Evolutionary conservation across 2,113 vertebrate species (phyloP), one percentile per base, ranked within the genome.

Genomic region (Noctilio leporinus): DNA sequence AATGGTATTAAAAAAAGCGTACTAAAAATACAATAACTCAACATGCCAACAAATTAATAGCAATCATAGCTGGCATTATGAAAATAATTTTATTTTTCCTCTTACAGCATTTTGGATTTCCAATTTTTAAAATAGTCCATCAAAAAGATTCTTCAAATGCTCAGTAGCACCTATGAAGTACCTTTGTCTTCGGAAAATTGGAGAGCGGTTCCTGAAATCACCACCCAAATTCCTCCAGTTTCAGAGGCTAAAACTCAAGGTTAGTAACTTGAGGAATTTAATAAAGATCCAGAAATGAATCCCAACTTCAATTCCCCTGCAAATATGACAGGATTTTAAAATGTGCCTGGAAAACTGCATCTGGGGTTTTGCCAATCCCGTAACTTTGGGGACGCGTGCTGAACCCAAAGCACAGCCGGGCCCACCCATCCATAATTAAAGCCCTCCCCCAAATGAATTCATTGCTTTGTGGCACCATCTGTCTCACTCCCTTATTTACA

Each of bases 361-460:
- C 96, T 97, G 97, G 97, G 97, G 93, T 86, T 97, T 96, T 97
- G 97, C 97, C 97, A 97, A 97, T 93, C 96, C 97, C 93, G 80
- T 91, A 97, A 97, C 96, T 96, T 97, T 97, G 97, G 97, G 97
- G 97, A 97, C 96, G 96, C 96, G 97, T 95, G 97, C 97, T 97
- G 97, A 97, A 97, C 97, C 97, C 96, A 97, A 97, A 97, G 97
- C 97, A 97, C 97, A 97, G 97, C 96, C 97, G 94, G 97, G 97
- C 96, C 97, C 97, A 97, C 97, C 97, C 97, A 97, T 97, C 97
- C 97, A 97, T 97, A 97, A 97, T 97, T 97, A 97, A 97, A 97
- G 96, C 97, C 97, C 97, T 97, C 97, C 97, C 97, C 96, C 97
- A 97, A 96, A 97, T 97, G 97, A 97, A 97, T 97, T 97, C 97